Conservation (phyloP, 2,113 vertebrate species). For the Rhinogobius similis region DNA sequence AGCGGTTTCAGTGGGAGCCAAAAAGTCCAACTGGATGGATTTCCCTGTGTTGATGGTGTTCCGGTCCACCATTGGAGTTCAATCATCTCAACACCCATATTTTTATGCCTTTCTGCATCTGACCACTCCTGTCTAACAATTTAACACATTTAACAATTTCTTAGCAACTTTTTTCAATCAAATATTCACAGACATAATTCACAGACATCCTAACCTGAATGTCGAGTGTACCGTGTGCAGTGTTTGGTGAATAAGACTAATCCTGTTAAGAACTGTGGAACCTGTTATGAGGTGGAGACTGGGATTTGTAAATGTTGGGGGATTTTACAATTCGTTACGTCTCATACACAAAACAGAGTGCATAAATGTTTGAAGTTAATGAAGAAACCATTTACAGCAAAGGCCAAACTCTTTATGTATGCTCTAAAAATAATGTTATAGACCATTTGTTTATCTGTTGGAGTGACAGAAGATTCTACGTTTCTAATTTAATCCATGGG, state of each 20-base stretch:
- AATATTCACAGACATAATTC: slow-evolving; percentile 30
- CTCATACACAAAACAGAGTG: not conserved
- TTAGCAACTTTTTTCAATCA: no score
- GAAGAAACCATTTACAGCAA: not conserved
- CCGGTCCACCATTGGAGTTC: not conserved
- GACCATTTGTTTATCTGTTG: not conserved
- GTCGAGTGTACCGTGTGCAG: slow-evolving; percentile 14
- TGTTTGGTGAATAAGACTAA: slow-evolving; percentile 35
- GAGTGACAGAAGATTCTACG: not conserved
- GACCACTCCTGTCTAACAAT: not conserved
- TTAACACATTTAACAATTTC: no score
- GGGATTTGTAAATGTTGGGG: slow-evolving; percentile 25
- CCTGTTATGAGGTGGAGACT: slow-evolving; percentile 16
- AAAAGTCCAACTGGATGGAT: not conserved
- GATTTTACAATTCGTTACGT: slow-evolving; percentile 16
- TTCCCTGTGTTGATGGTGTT: not conserved
- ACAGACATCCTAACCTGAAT: slow-evolving; percentile 16
- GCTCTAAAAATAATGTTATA: not conserved
- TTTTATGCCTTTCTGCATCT: slow-evolving; percentile 18
- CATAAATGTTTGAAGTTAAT: not conserved
- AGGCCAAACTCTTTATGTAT: not conserved
- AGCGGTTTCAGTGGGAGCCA: slow-evolving; percentile 39
- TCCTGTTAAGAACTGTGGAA: slow-evolving; percentile 32
- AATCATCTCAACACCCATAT: not conserved
- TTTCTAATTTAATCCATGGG: not conserved